phyloP scores from a whole-genome alignment of 2,797 vertebrate species.

The Cirrhinus molitorella region DNA sequence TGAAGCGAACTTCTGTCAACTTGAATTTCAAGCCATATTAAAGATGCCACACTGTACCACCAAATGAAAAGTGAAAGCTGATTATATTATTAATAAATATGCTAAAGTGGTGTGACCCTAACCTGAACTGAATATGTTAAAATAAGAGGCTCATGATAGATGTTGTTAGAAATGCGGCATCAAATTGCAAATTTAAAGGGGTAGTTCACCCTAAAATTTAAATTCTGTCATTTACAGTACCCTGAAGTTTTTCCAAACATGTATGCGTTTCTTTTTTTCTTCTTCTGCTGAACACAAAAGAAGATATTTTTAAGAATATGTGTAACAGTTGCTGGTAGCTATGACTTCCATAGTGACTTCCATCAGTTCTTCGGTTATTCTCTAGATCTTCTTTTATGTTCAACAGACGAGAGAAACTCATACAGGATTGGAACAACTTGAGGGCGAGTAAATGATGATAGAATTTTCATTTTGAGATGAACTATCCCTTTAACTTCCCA shows the following conservation, averaged over 20 bases:
- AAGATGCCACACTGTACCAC: neutral
- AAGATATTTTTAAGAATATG: neutral
- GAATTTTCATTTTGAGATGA: neutral
- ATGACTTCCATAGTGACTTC: neutral
- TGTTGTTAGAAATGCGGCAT: too few relatives aligned
- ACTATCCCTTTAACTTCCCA: neutral
- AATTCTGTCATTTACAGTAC: neutral
- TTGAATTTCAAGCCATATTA: neutral
- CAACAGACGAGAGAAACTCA: neutral
- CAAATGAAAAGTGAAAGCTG: neutral
- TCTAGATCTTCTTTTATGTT: neutral
- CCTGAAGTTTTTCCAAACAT: neutral
- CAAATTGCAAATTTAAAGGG: neutral
- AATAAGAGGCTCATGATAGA: neutral
- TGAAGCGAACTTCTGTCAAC: neutral
- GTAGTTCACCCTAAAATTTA: neutral
- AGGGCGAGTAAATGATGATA: neutral
- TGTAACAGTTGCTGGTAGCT: neutral
- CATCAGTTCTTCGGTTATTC: too few relatives aligned
- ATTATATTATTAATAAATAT: neutral
- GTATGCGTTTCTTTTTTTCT: neutral
- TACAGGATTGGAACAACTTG: too few relatives aligned
- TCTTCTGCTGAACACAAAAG: neutral
- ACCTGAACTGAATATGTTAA: conserved; percentile 3
- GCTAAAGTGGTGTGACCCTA: neutral